Conservation (phyloP, 1,140 invertebrate genomes). For the Pseudoatta argentina region DNA sequence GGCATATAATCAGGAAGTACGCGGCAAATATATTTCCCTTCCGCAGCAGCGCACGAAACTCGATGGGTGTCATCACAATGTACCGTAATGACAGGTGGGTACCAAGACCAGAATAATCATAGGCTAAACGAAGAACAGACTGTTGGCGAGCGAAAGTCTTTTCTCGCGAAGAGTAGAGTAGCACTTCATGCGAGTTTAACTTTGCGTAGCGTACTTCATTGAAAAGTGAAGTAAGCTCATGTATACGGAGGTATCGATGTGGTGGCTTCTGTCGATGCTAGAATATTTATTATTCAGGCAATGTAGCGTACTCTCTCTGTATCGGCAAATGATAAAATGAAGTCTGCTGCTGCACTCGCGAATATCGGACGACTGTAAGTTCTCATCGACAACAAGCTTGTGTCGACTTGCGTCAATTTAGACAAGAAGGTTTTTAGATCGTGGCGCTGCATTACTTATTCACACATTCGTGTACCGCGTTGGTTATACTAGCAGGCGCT, state of each 20-base stretch:
- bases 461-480: constrained; percentile 18
- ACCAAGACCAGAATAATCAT: constrained; percentile 59
- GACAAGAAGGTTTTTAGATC: constrained; percentile 61
- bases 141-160: constrained; percentile 66
- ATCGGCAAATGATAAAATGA: constrained; percentile 48
- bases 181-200: neutral
- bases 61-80: constrained; percentile 46
- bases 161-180: constrained; percentile 27
- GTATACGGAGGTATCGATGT: constrained; percentile 49
- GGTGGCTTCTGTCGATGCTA: neutral
- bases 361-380: constrained; percentile 42
- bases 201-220: neutral
- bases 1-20: constrained; percentile 59
- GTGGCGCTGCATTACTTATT: constrained; percentile 60
- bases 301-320: constrained; percentile 7
- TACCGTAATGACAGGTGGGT: constrained; percentile 66
- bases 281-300: constrained; percentile 55
- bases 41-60: constrained; percentile 44
- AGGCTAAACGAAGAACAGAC: constrained; percentile 50
- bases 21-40: constrained; percentile 59
- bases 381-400: constrained; percentile 38
- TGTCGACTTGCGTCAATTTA: constrained; percentile 48
- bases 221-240: neutral
- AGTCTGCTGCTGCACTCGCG: constrained; percentile 40
- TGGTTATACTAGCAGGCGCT: constrained; percentile 30